phyloP scores from a whole-genome alignment of 2,888 invertebrate genomes.

The Acronicta psi region DNA sequence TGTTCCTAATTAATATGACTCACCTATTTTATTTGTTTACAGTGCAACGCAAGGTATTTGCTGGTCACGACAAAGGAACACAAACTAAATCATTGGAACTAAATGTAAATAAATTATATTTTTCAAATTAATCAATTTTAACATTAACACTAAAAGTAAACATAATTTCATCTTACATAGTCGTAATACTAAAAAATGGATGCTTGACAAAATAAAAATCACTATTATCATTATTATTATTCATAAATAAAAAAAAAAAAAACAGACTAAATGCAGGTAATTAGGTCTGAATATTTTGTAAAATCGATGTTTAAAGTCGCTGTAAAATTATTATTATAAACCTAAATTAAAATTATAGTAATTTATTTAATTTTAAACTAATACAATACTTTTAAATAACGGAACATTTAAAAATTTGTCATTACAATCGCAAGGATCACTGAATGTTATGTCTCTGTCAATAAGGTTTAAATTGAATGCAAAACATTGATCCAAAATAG shows the following conservation, averaged over 20 bases:
- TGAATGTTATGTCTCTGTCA: no score
- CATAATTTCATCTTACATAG: background rate
- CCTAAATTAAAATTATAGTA: background rate
- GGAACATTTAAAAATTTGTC: background rate
- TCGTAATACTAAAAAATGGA: background rate
- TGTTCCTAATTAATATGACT: background rate
- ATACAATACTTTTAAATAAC: conserved; percentile 11
- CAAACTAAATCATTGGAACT: background rate
- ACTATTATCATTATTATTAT: background rate
- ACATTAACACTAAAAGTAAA: background rate
- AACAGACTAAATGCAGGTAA: background rate
- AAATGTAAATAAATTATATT: background rate
- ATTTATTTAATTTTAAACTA: background rate
- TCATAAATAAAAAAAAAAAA: background rate
- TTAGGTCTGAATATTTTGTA: background rate
- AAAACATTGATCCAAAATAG: no score
- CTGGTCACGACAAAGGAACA: background rate
- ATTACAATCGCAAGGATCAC: background rate
- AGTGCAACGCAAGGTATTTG: background rate
- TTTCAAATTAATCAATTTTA: background rate
- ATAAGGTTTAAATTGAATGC: no score
- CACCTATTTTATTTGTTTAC: background rate
- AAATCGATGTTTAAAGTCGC: conserved; percentile 9
- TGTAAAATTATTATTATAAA: background rate
- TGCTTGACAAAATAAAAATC: background rate